Evolutionary conservation across 2,888 invertebrate species (phyloP), one percentile per base, ranked within the genome.

Genomic region (Calephelis perditalis): DNA sequence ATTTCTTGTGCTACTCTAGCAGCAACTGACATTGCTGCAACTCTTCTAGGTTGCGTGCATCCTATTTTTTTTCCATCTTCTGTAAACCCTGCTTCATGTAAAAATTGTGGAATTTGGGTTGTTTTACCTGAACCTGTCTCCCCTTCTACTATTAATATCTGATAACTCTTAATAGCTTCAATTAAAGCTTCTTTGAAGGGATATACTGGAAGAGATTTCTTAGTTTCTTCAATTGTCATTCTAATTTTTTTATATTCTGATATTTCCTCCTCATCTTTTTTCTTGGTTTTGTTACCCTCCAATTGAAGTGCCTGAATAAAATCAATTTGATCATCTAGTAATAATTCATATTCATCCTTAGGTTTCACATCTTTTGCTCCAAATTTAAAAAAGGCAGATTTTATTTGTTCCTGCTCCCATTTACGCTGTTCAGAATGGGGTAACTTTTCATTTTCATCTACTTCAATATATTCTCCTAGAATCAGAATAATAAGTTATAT

Each of bases 21-120:
- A 26, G 99, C 97, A 35, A 99, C 99, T n/a, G 98, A 98, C 99
- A 99, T 99, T 3, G 99, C 99, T 35, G 99, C 99, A 2, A 99
- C 99, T 81, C 99, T 92, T 67, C 99, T 92, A 0, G 99, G 99
- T 81, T 99, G 98, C 0, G 99, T 99, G 77, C 99, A 99, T 0
- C 99, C 99, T 73, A 99, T 97, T 83, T 95, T 95, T 88, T 96
- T 97, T 46, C 94, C 95, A 76, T 95, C 94, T 58, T 93, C 87
- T 1, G 96, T 96, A 74, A 95, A 97, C 3, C 97, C 99, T 56
- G 98, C 96, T 78, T 99, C 98, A 79, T 98, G 95, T 9, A 99
- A 91, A 86, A 99, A 99, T 82, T 99, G 99, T 0, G 99, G 99
- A 70, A 99, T 97, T 91, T 99, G 99, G 8, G 99, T 99, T 0